Base-by-base conservation (phyloP, 92 coral and sea anemone genomes). In the Diadumene lineata region DNA sequence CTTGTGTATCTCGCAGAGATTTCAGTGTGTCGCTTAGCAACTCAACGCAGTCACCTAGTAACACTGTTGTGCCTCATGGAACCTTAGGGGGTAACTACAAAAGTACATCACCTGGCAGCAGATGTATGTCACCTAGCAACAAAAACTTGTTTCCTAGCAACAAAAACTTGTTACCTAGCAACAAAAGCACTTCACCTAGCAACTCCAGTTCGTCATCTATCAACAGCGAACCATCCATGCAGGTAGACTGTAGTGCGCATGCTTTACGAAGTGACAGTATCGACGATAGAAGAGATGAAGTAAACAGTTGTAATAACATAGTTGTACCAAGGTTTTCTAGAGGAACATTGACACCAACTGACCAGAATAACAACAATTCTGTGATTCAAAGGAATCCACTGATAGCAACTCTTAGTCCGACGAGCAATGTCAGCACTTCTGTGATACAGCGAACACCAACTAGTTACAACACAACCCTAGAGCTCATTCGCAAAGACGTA, bases 351-450 rank as follows among this genome's bases (percentile, higher is more conserved):
- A 10, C 31, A 22, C 66, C 34, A 1, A 24, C 15, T 10, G 66
- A 56, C 34, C 56, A 53, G 29, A 64, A n/a, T n/a, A n/a, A 30
- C 7, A 56, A 34, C 19, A 33, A 34, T 48, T 72, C 77, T 3
- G 65, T 18, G 0, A 56, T 33, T 31, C 65, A 22, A 31, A 58
- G 60, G 55, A 22, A 13, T n/a, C 31, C 66, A 50, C 50, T 23
- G n/a, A n/a, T n/a, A n/a, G n/a, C n/a, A 38, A 34, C 50, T 0
- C 29, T 7, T 34, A 0, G 32, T 22, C 18, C 73, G 26, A 19
- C 34, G 48, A 10, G 48, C 57, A 38, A 60, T 3, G n/a, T 9
- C 24, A 53, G 4, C n/a, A 15, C n/a, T 15, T 21, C 60, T 9
- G 60, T 53, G 4, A 15, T 15, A 15, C 60, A 53, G 18, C 2